Percentiles rank a stretch among this genome's conserved stretches.
Evolutionary conservation across 2,113 vertebrate genomes (phyloP).

Genomic region (Hemiprocne comata): DNA sequence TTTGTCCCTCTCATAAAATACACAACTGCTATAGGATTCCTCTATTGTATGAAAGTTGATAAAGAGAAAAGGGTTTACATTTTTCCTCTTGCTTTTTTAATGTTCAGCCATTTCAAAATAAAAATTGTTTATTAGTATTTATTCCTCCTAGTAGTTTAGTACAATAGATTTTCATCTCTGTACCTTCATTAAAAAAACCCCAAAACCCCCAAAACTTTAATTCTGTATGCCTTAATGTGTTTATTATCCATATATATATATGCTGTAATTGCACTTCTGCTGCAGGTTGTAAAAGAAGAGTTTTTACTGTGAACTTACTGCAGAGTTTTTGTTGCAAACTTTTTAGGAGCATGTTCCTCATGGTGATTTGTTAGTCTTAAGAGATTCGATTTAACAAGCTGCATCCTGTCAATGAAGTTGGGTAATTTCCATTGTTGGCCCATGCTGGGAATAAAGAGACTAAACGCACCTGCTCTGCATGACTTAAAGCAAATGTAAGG

Average conservation of each 20-base stretch:
- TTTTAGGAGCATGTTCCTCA: slow-evolving; percentile 61
- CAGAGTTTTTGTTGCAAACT: slow-evolving; percentile 57
- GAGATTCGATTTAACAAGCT: slow-evolving; percentile 88
- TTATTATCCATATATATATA: neutral
- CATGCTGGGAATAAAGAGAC: slow-evolving; percentile 86
- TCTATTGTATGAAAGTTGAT: neutral
- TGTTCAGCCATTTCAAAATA: neutral
- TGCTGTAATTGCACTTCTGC: neutral
- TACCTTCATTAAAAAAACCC: neutral
- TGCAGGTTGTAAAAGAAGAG: neutral
- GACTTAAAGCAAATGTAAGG: slow-evolving; percentile 87
- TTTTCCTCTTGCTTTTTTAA: neutral
- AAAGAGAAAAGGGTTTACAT: neutral
- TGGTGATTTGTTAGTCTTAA: slow-evolving; percentile 78
- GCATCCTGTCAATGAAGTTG: slow-evolving; percentile 88
- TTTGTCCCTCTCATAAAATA: neutral
- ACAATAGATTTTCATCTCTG: neutral
- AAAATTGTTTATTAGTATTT: neutral
- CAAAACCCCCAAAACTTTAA: neutral
- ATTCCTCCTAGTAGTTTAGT: neutral
- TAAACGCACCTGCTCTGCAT: slow-evolving; percentile 91
- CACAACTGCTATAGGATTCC: neutral
- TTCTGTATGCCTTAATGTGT: neutral
- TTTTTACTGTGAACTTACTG: slow-evolving; percentile 44
- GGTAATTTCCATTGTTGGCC: slow-evolving; percentile 86